A percentile compares a stretch with the other conserved stretches of the same genome.
phyloP scores from a whole-genome alignment of 2,797 vertebrate species.

The Halcyon leucocephala region DNA sequence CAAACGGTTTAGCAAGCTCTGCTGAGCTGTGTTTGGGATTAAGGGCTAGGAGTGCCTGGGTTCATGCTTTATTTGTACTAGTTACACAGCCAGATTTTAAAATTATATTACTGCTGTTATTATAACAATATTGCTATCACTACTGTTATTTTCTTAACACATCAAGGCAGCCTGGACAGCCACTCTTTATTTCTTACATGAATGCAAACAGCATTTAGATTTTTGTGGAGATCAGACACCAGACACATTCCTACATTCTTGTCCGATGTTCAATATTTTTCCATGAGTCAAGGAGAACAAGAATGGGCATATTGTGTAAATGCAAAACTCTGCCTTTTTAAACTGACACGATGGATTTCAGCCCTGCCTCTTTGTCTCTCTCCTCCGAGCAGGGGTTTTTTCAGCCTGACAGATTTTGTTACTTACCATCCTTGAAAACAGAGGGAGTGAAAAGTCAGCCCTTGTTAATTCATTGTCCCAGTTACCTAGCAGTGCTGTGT shows the following conservation, averaged over 20 bases:
- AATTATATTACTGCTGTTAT: slow-evolving; percentile 39
- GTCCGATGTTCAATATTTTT: slow-evolving; percentile 70
- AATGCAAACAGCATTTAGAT: slow-evolving; percentile 54
- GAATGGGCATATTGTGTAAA: slow-evolving; percentile 61
- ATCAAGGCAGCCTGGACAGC: slow-evolving; percentile 16
- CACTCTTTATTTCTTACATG: slow-evolving; percentile 23
- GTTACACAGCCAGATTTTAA: neutral
- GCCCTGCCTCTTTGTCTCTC: slow-evolving; percentile 44
- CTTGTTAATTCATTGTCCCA: slow-evolving; percentile 54
- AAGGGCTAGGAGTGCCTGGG: neutral
- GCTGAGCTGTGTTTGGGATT: neutral
- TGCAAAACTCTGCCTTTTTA: slow-evolving; percentile 64
- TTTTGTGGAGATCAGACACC: slow-evolving; percentile 64
- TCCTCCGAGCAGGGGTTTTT: slow-evolving; percentile 3
- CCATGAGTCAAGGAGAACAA: slow-evolving; percentile 68
- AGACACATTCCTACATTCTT: slow-evolving; percentile 70
- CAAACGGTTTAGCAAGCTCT: neutral
- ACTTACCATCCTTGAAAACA: slow-evolving; percentile 40
- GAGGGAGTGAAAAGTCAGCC: slow-evolving; percentile 45
- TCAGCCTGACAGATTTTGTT: slow-evolving; percentile 36
- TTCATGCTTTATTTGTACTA: neutral
- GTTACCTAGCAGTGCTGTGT: slow-evolving; percentile 37
- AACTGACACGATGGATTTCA: slow-evolving; percentile 50
- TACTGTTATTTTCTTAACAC: slow-evolving; percentile 58
- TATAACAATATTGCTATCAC: slow-evolving; percentile 52